Percentiles rank a stretch among this genome's conserved stretches.
Conservation (phyloP, 2,888 invertebrate genomes). For the Lepas anatifera region DNA sequence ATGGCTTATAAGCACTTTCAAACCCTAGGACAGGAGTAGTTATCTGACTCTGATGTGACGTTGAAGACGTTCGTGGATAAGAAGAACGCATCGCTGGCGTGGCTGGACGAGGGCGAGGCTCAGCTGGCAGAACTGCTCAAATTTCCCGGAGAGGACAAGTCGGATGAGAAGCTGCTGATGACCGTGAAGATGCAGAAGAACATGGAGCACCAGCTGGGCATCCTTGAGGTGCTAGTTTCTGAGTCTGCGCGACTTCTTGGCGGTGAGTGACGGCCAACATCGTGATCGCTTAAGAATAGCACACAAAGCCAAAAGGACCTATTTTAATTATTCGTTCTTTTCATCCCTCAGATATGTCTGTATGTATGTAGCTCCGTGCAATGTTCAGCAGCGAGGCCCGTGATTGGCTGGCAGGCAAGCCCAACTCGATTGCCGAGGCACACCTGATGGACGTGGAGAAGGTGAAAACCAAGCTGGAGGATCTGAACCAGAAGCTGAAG, state of each 20-base stretch:
- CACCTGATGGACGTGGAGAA: neutral
- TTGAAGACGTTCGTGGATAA: conserved; percentile 2
- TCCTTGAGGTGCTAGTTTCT: neutral
- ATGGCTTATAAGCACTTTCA: too few relatives aligned
- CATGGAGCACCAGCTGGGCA: neutral
- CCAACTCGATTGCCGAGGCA: neutral
- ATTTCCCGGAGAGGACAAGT: conserved; percentile 12
- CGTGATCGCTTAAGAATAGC: too few relatives aligned
- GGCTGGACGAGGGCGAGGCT: neutral
- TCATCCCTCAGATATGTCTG: too few relatives aligned
- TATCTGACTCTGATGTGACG: too few relatives aligned
- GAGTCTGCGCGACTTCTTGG: neutral
- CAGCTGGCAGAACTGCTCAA: neutral
- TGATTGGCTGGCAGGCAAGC: too few relatives aligned
- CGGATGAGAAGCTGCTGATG: conserved; percentile 11
- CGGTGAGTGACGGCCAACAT: too few relatives aligned
- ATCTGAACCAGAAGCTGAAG: conserved; percentile 6
- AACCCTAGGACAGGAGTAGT: too few relatives aligned
- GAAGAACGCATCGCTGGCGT: neutral
- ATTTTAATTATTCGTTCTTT: too few relatives aligned
- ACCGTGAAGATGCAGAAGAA: conserved; percentile 9
- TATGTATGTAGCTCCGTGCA: too few relatives aligned
- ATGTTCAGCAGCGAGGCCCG: too few relatives aligned
- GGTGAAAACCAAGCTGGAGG: neutral
- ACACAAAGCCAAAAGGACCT: too few relatives aligned